Evolutionary conservation across 1,140 invertebrate species (phyloP).

Genomic region (Leptinotarsa lineolata): DNA sequence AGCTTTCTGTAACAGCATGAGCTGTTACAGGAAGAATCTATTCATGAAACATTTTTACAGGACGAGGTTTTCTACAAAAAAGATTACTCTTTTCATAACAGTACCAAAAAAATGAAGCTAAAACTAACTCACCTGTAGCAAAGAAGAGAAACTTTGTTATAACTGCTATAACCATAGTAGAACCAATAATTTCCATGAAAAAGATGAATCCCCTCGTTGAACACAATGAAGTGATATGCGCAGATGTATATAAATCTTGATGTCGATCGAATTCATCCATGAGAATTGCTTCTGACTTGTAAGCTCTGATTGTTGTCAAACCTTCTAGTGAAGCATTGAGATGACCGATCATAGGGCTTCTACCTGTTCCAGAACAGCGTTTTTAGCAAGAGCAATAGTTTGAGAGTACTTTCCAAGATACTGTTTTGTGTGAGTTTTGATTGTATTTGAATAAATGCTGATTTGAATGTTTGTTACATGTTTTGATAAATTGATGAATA

Average conservation of each 20-base stretch:
- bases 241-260: slow-evolving; percentile 73
- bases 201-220: slow-evolving; percentile 71
- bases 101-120: too few relatives aligned
- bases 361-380: slow-evolving; percentile 28
- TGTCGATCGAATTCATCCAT: slow-evolving; percentile 79
- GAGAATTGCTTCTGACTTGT: slow-evolving; percentile 74
- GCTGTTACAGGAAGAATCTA: too few relatives aligned
- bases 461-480: too few relatives aligned
- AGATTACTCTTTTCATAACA: too few relatives aligned
- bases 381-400: neutral
- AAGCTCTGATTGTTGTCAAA: slow-evolving; percentile 85
- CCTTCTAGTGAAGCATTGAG: slow-evolving; percentile 70
- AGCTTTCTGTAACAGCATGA: too few relatives aligned
- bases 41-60: too few relatives aligned
- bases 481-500: too few relatives aligned
- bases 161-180: slow-evolving; percentile 54
- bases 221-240: slow-evolving; percentile 66
- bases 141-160: neutral
- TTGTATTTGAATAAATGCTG: too few relatives aligned
- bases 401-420: neutral
- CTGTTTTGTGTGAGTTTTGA: neutral
- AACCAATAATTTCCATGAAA: slow-evolving; percentile 76
- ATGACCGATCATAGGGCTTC: slow-evolving; percentile 71
- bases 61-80: too few relatives aligned
- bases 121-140: neutral